Base-by-base conservation (phyloP, 2,113 vertebrate species). In the Oenanthe melanoleuca region DNA sequence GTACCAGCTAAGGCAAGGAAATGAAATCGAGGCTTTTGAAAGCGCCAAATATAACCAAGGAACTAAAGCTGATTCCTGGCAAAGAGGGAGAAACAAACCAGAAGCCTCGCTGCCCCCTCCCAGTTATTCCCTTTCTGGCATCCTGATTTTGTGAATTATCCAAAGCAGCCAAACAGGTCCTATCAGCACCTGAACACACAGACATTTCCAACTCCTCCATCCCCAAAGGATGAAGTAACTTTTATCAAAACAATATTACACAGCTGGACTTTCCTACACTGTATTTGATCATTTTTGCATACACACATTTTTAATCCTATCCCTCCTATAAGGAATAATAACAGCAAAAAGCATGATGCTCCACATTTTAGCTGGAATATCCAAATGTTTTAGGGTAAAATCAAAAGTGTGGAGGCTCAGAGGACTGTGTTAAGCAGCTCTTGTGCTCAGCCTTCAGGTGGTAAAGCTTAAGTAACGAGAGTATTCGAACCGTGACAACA, bases 371-470 rank as follows among this genome's bases (percentile, higher is more conserved):
- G 21, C 56, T 64, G 38, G 44, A 86, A 52, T 56, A 91, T 52
- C 53, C 0, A 3, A 75, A 63, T 4, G 0, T 80, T 86, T 78
- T 14, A 29, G 44, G 42, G 80, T 81, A 49, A 90, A 94, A 94
- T 88, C 64, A 83, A 86, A 94, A 75, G 69, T 88, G 72, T 95
- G 56, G 72, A 90, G 60, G 31, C 71, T 64, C 60, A 45, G 44
- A 74, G 71, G 44, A 89, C 59, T 72, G 59, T 56, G 55, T 84
- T 93, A 93, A 92, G 94, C 49, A 69, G 96, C 91, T 93, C 91
- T 88, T 67, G 80, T 45, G 83, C 94, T 93, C 94, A 87, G 88
- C 91, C 65, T 84, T 93, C 83, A 95, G 95, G 95, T 96, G 92
- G 86, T 57, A 69, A 86, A 81, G 83, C 92, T 91, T 79, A 89